These are phyloP conservation scores for Wasmannia auropunctata DNA, from an alignment of 1,140 invertebrate genomes.

Conservation along the genomic window DNA sequence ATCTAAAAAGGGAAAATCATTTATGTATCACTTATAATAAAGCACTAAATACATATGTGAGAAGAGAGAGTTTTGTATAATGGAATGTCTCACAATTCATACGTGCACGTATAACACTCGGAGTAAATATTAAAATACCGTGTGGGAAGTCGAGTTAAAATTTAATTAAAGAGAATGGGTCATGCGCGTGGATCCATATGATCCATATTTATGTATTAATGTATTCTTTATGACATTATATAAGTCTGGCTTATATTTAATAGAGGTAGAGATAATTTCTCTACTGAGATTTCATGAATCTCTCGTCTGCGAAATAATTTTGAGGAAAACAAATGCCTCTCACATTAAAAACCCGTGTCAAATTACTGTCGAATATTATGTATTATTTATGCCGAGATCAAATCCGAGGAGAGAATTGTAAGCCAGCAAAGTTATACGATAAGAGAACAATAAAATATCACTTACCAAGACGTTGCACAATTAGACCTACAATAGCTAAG, in stretches of 20 bases:
- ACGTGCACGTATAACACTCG: neutral
- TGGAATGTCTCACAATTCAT: neutral
- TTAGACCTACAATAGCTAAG: neutral
- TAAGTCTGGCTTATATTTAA: neutral
- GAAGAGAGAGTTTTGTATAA: neutral
- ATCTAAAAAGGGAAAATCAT: neutral
- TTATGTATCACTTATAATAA: neutral
- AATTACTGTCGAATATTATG: neutral
- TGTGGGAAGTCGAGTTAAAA: slow-evolving; percentile 1
- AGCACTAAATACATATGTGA: neutral
- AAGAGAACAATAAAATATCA: neutral
- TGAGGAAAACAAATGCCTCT: neutral
- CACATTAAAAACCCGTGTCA: neutral
- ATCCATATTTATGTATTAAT: slow-evolving; percentile 7
- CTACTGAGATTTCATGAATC: neutral
- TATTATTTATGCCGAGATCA: neutral
- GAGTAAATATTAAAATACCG: neutral
- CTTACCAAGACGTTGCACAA: neutral
- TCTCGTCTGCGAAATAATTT: neutral
- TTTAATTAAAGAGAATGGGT: slow-evolving; percentile 5
- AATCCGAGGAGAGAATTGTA: neutral
- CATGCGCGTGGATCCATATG: neutral
- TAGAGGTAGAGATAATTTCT: neutral
- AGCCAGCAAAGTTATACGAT: neutral
- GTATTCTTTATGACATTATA: neutral